Evolutionary conservation across 1,140 invertebrate species (phyloP), one percentile per base, ranked within the genome.

Genomic region (Drosophila oshimai): DNA sequence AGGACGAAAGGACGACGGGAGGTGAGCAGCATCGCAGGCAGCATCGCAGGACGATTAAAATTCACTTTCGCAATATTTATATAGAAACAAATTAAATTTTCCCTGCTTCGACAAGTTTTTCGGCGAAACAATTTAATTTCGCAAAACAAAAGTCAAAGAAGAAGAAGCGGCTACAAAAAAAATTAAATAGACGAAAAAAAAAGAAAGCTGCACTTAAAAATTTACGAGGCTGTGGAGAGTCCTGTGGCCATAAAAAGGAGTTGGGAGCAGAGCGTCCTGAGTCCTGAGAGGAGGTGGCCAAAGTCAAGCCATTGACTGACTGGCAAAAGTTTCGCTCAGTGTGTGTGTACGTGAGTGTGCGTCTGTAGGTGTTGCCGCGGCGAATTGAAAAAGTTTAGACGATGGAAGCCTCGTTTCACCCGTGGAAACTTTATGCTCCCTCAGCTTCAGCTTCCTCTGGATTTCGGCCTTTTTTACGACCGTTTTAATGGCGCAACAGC

Each of bases 61-160:
- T 80, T 79, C 80, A 84, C 80, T 84, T 86, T 84, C 81, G 75
- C 68, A 87, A 87, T 87, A 87, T 87, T 87, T 87, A 87, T 87
- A 80, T 87, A 81, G 68, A 87, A 87, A 70, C 62, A 87, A 87
- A 87, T 87, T 87, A 87, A 77, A 87, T 87, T 87, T 87, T 77
- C 74, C 49, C 70, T 64, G 79, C 79, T 75, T 72, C 70, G 64
- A 67, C 60, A 84, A 84, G 80, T 84, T 84, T 69, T 72, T 36
- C 50, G 62, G 33, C 69, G 70, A 87, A 87, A 87, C 81, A 87
- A 87, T 87, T 87, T 87, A 54, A 87, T 87, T 87, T 87, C 55
- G 61, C 57, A 61, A 76, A 80, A 80, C 81, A 87, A 86, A 62
- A 86, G 67, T 72, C 44, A 15, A 53, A 41, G 44, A 44, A 46